Conservation (phyloP, 2,113 vertebrate genomes). For the Oncorhynchus tshawytscha region DNA sequence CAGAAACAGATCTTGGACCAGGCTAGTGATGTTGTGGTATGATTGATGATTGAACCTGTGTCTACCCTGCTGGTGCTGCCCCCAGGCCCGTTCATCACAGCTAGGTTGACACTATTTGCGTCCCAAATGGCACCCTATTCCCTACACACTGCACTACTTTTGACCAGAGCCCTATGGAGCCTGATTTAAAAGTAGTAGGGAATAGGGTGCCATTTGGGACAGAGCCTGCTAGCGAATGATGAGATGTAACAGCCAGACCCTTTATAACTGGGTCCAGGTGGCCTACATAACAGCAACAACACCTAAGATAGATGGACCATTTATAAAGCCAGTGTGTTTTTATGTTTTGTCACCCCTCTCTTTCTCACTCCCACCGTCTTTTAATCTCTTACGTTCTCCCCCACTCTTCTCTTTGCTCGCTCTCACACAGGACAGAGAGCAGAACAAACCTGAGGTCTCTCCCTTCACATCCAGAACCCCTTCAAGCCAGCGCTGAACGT, state of each 20-base stretch:
- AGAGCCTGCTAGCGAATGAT: background rate
- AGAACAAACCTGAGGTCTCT: slow-evolving; percentile 85
- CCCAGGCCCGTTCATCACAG: too few relatives aligned
- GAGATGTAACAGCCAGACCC: background rate
- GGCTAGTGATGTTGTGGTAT: too few relatives aligned
- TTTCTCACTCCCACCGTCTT: background rate
- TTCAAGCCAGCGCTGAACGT: slow-evolving; percentile 91
- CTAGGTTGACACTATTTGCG: too few relatives aligned
- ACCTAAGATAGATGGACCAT: slow-evolving; percentile 1
- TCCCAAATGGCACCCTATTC: too few relatives aligned
- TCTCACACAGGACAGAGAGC: slow-evolving; percentile 82
- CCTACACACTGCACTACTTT: too few relatives aligned
- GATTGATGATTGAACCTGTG: too few relatives aligned
- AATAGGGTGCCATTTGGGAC: too few relatives aligned
- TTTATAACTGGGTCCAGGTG: background rate
- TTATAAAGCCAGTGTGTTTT: background rate
- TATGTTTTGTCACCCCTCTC: background rate
- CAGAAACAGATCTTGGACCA: too few relatives aligned
- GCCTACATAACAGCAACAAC: slow-evolving; percentile 8
- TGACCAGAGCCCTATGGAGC: too few relatives aligned
- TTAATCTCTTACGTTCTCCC: too few relatives aligned
- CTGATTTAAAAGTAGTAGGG: too few relatives aligned
- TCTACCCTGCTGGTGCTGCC: too few relatives aligned
- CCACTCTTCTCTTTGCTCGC: background rate
- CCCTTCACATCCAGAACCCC: slow-evolving; percentile 96